Evolutionary conservation across 1,140 invertebrate genomes (phyloP), one percentile per base, ranked within the genome.

Genomic region (Drosophila sulfurigaster): DNA sequence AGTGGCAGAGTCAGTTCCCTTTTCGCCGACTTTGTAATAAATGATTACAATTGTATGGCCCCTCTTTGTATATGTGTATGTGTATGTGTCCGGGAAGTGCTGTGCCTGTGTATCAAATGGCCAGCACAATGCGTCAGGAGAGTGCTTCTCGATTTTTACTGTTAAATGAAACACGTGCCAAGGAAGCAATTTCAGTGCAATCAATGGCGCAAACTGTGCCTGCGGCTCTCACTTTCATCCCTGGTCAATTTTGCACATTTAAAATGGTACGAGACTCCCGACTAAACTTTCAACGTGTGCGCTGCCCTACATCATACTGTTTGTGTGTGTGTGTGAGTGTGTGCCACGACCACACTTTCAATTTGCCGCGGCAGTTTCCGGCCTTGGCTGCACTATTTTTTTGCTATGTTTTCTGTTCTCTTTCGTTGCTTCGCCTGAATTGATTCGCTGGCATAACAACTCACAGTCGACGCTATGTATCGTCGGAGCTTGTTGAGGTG

Each of bases 141-240:
- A 57, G 67, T 38, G 56, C 51, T 67, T 63, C 66, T 75, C 71
- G 74, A 78, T 79, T 88, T 88, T 83, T 70, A 77, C 75, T 81
- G 81, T 79, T 89, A 85, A 90, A 89, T 90, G 85, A 89, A 89
- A 89, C 85, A 89, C 85, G 85, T 89, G 85, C 81, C 67, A 89
- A 83, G 81, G 81, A 89, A 89, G 81, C 85, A 89, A 89, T 89
- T 89, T 89, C 85, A 68, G 75, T 82, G 78, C 78, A 87, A 87
- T 87, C 82, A 81, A 82, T 73, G 72, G 54, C 71, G 70, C 69
- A 82, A 62, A 59, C 71, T 67, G 56, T 43, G 75, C 77, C 81
- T 45, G 48, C 60, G 72, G 75, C 79, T 69, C 69, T 72, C 48
- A 35, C 38, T 45, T 43, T 38, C 41, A 25, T 13, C 15, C 25